Evolutionary conservation across 1,140 invertebrate genomes (phyloP).

Genomic region (Diachasmimorpha longicaudata): DNA sequence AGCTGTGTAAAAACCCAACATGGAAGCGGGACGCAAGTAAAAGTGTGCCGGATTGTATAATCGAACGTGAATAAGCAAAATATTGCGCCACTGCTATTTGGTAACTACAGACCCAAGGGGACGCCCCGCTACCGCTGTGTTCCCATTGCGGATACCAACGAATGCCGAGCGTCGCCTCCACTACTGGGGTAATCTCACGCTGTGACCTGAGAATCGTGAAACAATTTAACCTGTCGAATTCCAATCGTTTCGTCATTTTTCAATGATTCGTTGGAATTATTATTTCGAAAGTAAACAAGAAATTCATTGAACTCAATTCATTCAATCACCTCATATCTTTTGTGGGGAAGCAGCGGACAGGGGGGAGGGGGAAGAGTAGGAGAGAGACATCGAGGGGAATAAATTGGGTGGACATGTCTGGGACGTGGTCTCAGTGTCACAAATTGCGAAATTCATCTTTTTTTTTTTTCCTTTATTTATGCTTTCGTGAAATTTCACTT

Average conservation of each 20-base stretch:
- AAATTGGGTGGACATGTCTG: slow-evolving; percentile 4
- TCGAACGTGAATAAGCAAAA: slow-evolving; percentile 65
- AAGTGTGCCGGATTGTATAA: slow-evolving; percentile 65
- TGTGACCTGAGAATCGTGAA: neutral
- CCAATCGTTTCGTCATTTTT: neutral
- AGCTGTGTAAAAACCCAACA: slow-evolving; percentile 1
- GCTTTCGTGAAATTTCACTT: slow-evolving; percentile 43
- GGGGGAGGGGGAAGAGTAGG: too few species aligned
- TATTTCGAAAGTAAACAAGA: neutral
- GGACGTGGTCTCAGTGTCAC: slow-evolving; percentile 36
- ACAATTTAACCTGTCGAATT: slow-evolving; percentile 1
- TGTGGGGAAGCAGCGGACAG: too few species aligned
- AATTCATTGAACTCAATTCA: neutral
- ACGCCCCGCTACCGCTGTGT: slow-evolving; percentile 42
- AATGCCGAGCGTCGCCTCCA: neutral
- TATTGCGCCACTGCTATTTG: slow-evolving; percentile 63
- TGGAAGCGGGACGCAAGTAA: slow-evolving; percentile 49
- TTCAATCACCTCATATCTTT: neutral
- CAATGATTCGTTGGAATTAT: neutral
- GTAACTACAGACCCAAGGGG: slow-evolving; percentile 47
- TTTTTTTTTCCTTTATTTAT: too few species aligned
- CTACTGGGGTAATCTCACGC: neutral
- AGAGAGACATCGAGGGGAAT: neutral
- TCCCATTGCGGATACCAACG: slow-evolving; percentile 50
- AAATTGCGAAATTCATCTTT: slow-evolving; percentile 34